Percentiles rank a stretch among this genome's conserved stretches.
phyloP scores from a whole-genome alignment of 2,113 vertebrate species.

The Hypanus sabinus region DNA sequence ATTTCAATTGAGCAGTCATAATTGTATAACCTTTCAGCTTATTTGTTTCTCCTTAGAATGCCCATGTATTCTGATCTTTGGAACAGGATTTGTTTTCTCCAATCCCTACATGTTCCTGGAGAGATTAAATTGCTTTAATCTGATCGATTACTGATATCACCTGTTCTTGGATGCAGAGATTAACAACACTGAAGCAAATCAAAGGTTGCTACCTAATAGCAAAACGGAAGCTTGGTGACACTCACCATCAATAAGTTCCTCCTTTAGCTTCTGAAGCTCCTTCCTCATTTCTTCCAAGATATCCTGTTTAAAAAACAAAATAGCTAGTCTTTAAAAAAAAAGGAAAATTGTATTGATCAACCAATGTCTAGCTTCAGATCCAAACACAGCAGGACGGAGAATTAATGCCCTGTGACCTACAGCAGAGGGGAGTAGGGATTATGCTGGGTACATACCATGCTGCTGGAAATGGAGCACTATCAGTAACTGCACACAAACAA shows the following conservation, averaged over 20 bases:
- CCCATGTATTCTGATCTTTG: too few relatives aligned
- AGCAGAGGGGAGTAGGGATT: too few relatives aligned
- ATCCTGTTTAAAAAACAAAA: conserved; percentile 60
- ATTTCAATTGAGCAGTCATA: too few relatives aligned
- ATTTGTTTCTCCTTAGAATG: not conserved
- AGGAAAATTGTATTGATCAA: not conserved
- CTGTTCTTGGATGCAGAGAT: not conserved
- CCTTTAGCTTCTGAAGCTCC: conserved; percentile 94
- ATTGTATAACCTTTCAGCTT: too few relatives aligned
- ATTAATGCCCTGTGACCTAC: too few relatives aligned
- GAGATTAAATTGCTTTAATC: not conserved
- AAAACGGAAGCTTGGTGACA: conserved; percentile 12
- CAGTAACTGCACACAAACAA: not conserved
- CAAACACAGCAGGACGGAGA: too few relatives aligned
- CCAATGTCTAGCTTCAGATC: too few relatives aligned
- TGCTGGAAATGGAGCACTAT: not conserved
- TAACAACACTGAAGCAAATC: not conserved
- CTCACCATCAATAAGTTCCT: conserved; percentile 95
- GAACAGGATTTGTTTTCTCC: not conserved
- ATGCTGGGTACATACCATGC: too few relatives aligned
- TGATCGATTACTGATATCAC: not conserved
- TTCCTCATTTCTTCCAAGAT: conserved; percentile 99
- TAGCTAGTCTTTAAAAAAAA: not conserved
- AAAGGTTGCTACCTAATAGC: not conserved
- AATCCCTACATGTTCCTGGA: not conserved